Evolutionary conservation across 2,113 vertebrate species (phyloP).

Genomic region (Ailuropoda melanoleuca): DNA sequence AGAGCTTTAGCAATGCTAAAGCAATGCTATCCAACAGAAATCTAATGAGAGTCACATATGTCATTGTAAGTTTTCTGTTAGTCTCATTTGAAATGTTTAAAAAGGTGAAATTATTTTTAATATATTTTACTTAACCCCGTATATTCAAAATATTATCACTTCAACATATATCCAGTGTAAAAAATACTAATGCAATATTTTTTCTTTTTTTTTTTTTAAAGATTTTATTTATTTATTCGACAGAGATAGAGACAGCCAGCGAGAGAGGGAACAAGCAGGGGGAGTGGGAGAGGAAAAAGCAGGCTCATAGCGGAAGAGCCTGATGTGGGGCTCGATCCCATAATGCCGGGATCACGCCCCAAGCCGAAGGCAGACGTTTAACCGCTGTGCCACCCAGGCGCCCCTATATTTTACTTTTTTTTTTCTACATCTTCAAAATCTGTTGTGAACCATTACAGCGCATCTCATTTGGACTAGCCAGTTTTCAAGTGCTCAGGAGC

Average conservation of each 20-base stretch:
- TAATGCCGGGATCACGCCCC: no score
- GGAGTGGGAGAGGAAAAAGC: no score
- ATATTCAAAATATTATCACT: not conserved
- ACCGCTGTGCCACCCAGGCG: no score
- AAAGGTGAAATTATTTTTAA: not conserved
- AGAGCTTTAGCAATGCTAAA: not conserved
- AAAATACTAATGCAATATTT: constrained; percentile 31
- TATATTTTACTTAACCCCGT: constrained; percentile 22
- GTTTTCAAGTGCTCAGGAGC: not conserved
- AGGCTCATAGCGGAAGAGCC: no score
- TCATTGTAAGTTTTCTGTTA: constrained; percentile 23
- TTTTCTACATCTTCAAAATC: constrained; percentile 14
- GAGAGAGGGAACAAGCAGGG: no score
- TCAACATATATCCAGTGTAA: constrained; percentile 2
- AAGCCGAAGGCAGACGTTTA: no score
- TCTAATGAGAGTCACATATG: not conserved
- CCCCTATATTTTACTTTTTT: constrained; percentile 14
- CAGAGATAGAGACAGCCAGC: no score
- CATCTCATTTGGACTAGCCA: not conserved
- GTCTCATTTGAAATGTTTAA: not conserved
- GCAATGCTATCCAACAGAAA: not conserved
- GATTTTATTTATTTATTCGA: no score
- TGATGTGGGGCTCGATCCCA: no score
- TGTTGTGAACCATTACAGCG: not conserved
- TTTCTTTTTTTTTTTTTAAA: constrained; percentile 16